Percentiles rank a stretch among this genome's conserved stretches.
Evolutionary conservation across 2,888 invertebrate genomes (phyloP).

Genomic region (Ormia ochracea): DNA sequence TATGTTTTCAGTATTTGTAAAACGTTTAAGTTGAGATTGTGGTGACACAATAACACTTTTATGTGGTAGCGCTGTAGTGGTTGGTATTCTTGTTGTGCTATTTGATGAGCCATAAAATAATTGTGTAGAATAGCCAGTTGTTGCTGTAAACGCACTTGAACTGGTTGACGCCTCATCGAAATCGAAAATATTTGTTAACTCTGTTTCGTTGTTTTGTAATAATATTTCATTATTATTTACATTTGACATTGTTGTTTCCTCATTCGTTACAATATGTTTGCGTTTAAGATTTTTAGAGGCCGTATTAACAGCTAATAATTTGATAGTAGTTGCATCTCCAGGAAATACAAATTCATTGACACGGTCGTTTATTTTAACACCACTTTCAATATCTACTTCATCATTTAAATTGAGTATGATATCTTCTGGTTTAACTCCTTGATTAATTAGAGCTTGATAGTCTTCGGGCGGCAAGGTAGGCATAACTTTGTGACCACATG

Average conservation of each 20-base stretch:
- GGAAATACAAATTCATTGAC: constrained; percentile 71
- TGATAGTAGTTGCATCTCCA: constrained; percentile 74
- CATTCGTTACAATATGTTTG: constrained; percentile 61
- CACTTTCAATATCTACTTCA: constrained; percentile 71
- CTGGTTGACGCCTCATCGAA: constrained; percentile 58
- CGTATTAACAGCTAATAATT: constrained; percentile 72
- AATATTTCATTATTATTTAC: constrained; percentile 26
- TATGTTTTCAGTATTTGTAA: constrained; percentile 33
- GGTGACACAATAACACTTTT: constrained; percentile 59
- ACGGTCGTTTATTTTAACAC: constrained; percentile 63
- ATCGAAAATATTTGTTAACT: constrained; percentile 47
- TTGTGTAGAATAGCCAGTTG: constrained; percentile 67
- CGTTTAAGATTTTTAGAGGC: constrained; percentile 74
- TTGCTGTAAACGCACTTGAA: constrained; percentile 54
- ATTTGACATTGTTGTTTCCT: constrained; percentile 43
- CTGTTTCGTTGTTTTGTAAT: constrained; percentile 51
- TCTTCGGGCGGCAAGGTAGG: constrained; percentile 79
- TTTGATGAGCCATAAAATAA: constrained; percentile 68
- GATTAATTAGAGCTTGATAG: constrained; percentile 80
- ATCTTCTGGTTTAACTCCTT: constrained; percentile 79
- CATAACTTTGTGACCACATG: constrained; percentile 82
- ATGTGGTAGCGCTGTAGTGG: constrained; percentile 31
- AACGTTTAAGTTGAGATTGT: constrained; percentile 45
- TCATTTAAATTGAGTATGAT: constrained; percentile 74
- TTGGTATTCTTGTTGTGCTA: not conserved